These are phyloP conservation scores for Leptoclinus maculatus DNA, from an alignment of 2,797 vertebrate genomes.

Conservation along the genomic window DNA sequence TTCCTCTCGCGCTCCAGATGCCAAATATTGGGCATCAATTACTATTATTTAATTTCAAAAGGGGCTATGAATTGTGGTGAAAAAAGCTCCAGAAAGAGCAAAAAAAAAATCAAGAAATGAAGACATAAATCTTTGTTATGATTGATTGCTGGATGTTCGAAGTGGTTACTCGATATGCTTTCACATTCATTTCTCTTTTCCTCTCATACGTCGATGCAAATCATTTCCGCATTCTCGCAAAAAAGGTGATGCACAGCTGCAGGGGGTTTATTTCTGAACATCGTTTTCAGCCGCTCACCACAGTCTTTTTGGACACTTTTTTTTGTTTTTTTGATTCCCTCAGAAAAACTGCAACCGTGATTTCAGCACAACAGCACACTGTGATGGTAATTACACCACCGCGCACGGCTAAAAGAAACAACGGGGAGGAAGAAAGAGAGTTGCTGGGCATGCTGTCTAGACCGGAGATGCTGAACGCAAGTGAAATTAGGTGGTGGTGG, in stretches of 20 bases:
- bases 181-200: neutral
- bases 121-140: constrained; percentile 1
- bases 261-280: neutral
- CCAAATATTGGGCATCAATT: neutral
- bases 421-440: constrained; percentile 19
- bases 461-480: constrained; percentile 54
- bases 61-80: neutral
- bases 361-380: constrained; percentile 6
- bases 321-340: constrained; percentile 5
- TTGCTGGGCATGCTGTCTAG: constrained; percentile 50
- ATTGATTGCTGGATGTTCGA: neutral
- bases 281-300: neutral
- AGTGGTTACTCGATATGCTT: neutral
- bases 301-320: constrained; percentile 17
- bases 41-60: neutral
- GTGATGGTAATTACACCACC: constrained; percentile 34
- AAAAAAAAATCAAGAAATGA: neutral
- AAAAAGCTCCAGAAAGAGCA: neutral
- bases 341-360: constrained; percentile 2
- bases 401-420: constrained; percentile 25
- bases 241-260: constrained; percentile 2
- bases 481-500: constrained; percentile 67
- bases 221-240: neutral
- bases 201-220: constrained; percentile 3
- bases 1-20: neutral